These are phyloP conservation scores for Phyllopteryx taeniolatus DNA, from an alignment of 2,113 vertebrate genomes.

Conservation along the genomic window DNA sequence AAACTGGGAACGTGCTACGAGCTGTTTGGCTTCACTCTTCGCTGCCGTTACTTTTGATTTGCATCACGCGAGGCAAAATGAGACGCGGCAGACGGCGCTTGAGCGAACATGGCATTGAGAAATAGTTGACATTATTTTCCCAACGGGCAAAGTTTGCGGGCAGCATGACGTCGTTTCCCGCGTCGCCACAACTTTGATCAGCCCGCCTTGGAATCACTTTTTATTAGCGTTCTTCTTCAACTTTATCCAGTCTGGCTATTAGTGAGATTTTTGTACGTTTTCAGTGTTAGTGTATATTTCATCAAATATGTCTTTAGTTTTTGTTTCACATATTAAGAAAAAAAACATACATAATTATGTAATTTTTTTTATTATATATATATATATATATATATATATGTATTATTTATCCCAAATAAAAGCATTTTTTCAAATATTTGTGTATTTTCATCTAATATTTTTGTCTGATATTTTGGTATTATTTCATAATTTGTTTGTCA, in stretches of 20 bases:
- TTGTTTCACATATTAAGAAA: no score
- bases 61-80: neutral
- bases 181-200: slow-evolving; percentile 59
- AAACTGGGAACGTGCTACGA: slow-evolving; percentile 1
- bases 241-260: neutral
- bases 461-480: no score
- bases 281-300: neutral
- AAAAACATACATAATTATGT: no score
- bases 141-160: slow-evolving; percentile 17
- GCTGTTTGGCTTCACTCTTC: slow-evolving; percentile 11
- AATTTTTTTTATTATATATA: no score
- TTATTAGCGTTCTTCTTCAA: neutral
- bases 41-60: slow-evolving; percentile 13
- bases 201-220: neutral
- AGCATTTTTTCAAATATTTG: no score
- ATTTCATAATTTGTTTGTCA: no score
- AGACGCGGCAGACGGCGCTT: neutral
- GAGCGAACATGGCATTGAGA: slow-evolving; percentile 3
- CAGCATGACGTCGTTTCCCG: slow-evolving; percentile 48
- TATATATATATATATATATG: no score
- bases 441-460: no score
- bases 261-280: no score
- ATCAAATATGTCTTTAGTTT: neutral
- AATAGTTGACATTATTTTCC: slow-evolving; percentile 2
- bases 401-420: no score